Evolutionary conservation across 2,113 vertebrate species (phyloP).

Genomic region (Gymnarchus niloticus): DNA sequence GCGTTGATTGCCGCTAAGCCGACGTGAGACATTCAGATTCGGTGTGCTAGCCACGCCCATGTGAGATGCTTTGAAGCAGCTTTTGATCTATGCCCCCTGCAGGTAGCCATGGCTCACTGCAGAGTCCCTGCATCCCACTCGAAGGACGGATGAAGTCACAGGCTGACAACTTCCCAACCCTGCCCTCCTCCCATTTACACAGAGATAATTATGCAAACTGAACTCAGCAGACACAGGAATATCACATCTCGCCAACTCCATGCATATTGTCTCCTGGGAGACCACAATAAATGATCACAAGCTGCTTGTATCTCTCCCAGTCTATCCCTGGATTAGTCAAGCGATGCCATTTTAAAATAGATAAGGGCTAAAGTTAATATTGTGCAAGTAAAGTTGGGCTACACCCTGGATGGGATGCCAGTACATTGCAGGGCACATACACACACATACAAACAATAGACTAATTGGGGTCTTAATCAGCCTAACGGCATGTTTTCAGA

Average conservation of each 20-base stretch:
- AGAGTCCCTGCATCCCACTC: neutral
- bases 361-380: neutral
- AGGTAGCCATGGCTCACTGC: neutral
- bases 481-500: too few species aligned
- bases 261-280: slow-evolving; percentile 37
- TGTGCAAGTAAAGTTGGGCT: too few species aligned
- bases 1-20: neutral
- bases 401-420: too few species aligned
- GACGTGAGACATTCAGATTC: neutral
- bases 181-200: neutral
- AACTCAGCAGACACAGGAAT: slow-evolving; percentile 39
- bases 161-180: neutral
- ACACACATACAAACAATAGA: too few species aligned
- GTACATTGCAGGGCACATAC: too few species aligned
- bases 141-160: neutral
- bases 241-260: slow-evolving; percentile 39
- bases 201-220: slow-evolving; percentile 19
- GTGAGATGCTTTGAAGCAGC: neutral
- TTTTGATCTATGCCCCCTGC: neutral
- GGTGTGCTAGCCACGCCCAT: too few species aligned
- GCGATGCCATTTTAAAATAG: neutral
- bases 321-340: neutral
- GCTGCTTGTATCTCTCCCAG: slow-evolving; percentile 32
- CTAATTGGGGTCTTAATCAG: too few species aligned
- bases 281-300: slow-evolving; percentile 42